Evolutionary conservation across 2,888 invertebrate genomes (phyloP).

Genomic region (Micoletzkya japonica): DNA sequence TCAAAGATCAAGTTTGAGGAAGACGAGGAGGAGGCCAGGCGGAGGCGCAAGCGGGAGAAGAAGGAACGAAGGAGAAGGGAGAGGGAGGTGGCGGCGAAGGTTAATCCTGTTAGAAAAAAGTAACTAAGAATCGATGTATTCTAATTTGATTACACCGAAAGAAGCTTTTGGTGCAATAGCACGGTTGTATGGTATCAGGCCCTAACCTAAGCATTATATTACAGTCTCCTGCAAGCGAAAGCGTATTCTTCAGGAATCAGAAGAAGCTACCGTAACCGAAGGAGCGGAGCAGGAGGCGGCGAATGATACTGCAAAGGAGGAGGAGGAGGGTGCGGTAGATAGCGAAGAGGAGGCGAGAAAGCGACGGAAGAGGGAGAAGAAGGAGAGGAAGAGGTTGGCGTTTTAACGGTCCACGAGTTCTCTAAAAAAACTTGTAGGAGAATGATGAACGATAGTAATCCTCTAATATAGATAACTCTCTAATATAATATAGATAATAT

Average conservation of each 20-base stretch:
- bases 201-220: neutral
- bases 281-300: neutral
- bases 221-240: neutral
- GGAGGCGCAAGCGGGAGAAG: slow-evolving; percentile 20
- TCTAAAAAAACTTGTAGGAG: no score
- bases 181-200: no score
- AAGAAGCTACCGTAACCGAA: neutral
- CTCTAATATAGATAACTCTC: no score
- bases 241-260: neutral
- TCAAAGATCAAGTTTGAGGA: slow-evolving; percentile 20
- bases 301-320: slow-evolving; percentile 2
- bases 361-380: slow-evolving; percentile 25
- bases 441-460: no score
- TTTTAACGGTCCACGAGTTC: no score
- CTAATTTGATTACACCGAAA: neutral
- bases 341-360: slow-evolving; percentile 20
- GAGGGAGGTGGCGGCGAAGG: slow-evolving; percentile 3
- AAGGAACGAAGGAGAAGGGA: slow-evolving; percentile 19
- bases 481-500: no score
- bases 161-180: no score
- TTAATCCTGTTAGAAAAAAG: neutral
- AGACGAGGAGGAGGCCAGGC: slow-evolving; percentile 22
- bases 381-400: slow-evolving; percentile 30
- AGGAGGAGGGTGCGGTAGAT: slow-evolving; percentile 19
- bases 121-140: neutral